Conservation (phyloP, 2,888 invertebrate species). For the Ophion costatus region DNA sequence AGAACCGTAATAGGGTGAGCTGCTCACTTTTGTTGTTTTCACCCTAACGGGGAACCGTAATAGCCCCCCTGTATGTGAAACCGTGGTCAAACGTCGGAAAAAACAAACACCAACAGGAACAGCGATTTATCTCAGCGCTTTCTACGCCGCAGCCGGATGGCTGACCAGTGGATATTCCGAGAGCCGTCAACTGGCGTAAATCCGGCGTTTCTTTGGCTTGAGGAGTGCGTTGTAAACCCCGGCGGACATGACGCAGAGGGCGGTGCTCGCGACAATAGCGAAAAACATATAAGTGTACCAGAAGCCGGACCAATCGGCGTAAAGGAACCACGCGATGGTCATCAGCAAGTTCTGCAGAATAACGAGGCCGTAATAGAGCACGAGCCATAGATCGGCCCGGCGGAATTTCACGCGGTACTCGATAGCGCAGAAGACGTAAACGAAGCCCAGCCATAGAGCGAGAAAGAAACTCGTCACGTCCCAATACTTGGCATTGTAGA, state of each 20-base stretch:
- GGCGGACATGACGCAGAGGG: conserved; percentile 77
- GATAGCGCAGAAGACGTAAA: conserved; percentile 90
- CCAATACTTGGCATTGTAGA: conserved; percentile 89
- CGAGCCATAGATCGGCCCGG: conserved; percentile 89
- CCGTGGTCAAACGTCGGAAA: neutral
- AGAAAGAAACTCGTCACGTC: conserved; percentile 78
- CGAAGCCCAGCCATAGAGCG: conserved; percentile 88
- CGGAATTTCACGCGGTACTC: conserved; percentile 92
- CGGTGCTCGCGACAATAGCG: conserved; percentile 86
- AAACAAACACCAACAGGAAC: conserved; percentile 4
- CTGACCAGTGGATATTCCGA: neutral
- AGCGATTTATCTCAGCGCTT: neutral
- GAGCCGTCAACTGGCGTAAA: conserved; percentile 72
- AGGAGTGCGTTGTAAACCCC: conserved; percentile 76
- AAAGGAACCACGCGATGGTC: conserved; percentile 88
- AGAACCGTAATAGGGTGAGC: too few species aligned
- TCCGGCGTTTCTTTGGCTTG: conserved; percentile 79
- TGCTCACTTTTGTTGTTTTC: too few species aligned
- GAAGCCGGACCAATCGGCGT: conserved; percentile 86
- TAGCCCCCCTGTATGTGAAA: neutral
- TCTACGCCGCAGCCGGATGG: neutral
- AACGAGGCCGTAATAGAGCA: conserved; percentile 88
- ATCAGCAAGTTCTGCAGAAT: conserved; percentile 88
- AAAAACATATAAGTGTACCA: conserved; percentile 89
- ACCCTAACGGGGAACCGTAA: too few species aligned